Base-by-base conservation (phyloP, 2,113 vertebrate species). In the Hippocampus guttulatus region DNA sequence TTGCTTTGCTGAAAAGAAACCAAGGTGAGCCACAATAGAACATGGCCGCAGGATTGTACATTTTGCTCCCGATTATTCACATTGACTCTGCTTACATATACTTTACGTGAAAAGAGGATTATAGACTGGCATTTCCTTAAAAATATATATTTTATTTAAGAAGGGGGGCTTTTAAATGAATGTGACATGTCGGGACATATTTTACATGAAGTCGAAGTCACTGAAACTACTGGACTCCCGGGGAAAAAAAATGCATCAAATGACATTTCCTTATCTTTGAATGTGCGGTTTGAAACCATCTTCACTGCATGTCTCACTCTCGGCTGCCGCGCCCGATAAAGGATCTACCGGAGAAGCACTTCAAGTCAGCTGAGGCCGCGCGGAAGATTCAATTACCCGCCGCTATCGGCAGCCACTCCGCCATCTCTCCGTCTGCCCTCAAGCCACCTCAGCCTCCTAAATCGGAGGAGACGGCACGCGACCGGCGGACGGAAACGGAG, bases 241-340 rank as follows among this genome's bases (percentile, higher is more conserved):
- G 9, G n/a, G n/a, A n/a, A 52, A 8, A 8, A 54, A 21, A 54
- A n/a, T 54, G 21, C 27, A 61, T 16, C 18, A n/a, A 55, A 25
- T 58, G 8, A 25, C 54, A 23, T 60, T 64, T 58, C 16, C 33
- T 71, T 4, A 18, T 67, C 3, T 52, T 66, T 63, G 20, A n/a
- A n/a, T 30, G n/a, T 30, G 10, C 25, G 1, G 7, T 64, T 2
- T 30, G n/a, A 57, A 18, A 16, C 68, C 47, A 58, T 49, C 0
- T 57, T 23, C 21, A 10, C 33, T 75, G 27, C 68, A 7, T 75
- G 41, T 83, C 12, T 78, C 30, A 20, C 21, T 51, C 30, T 45
- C 75, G 92, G 92, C 81, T 91, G 27, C 87, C 91, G 0, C 81
- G 82, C 54, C 79, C 92, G 75, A 88, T 91, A 54, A 91, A 89